Evolutionary conservation across 2,797 vertebrate genomes (phyloP), one percentile per base, ranked within the genome.

Genomic region (Esox masquinongy): DNA sequence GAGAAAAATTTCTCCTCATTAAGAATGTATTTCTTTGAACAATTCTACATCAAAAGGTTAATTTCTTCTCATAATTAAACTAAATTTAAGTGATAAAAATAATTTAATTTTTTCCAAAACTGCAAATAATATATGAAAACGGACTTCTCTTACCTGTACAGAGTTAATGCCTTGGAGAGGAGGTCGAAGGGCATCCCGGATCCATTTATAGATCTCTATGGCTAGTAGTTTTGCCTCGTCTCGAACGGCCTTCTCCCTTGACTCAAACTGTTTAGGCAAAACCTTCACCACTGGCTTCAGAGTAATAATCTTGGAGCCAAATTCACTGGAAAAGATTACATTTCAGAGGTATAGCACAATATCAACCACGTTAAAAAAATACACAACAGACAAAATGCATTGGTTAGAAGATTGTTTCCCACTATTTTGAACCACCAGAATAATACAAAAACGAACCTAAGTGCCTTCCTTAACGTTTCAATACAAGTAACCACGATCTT

Each of bases 251-350:
- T 99, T 99, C 83, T 99, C 98, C 90, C 98, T 95, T 88, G 98
- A 99, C 85, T 99, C 98, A 89, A 99, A 99, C 76, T 97, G 95
- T 90, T 99, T 99, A 91, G 96, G 92, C 92, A 99, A 93, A 73
- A 96, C 88, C 94, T 99, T 99, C 82, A 99, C 97, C 50, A 99
- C 94, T 82, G 98, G 97, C 92, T 99, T 99, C 87, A 99, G 85
- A 0, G 94, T 95, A 79, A 97, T 93, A 36, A 99, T 98, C 92
- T 99, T 99, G 8, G 98, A 98, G 83, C 98, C 98, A 92, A 96
- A 99, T 92, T 99, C 98, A 93, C 98, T 99, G 84, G 0, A 82
- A 91, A 87, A 47, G 49, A 79, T 72, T 43, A 39, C 9, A 59
- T 8, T 34, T 59, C 50, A 56, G 8, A 31, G 34, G 34, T 43